These are phyloP conservation scores for Micrasema longulum DNA, from an alignment of 1,140 invertebrate species.

Conservation along the genomic window DNA sequence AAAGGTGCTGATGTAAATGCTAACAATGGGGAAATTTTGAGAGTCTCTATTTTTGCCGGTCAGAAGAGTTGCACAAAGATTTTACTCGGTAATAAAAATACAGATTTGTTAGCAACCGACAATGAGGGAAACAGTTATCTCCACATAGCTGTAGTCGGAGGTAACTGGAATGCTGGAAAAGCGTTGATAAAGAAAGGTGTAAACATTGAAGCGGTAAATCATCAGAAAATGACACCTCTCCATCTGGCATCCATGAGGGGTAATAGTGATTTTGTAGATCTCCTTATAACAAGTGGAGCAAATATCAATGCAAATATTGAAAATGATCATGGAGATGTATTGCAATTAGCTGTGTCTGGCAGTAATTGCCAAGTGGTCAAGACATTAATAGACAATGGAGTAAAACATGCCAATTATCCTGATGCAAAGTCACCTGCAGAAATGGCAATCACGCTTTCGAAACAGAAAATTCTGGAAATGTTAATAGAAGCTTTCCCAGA, in stretches of 20 bases:
- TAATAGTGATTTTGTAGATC: too few relatives aligned
- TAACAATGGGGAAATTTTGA: background rate
- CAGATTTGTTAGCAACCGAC: background rate
- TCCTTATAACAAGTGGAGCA: too few relatives aligned
- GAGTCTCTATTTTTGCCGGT: background rate
- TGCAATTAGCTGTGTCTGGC: too few relatives aligned
- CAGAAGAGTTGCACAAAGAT: background rate
- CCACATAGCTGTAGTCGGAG: background rate
- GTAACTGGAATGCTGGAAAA: background rate
- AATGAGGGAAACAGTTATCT: background rate
- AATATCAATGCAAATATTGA: too few relatives aligned
- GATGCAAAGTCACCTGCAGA: too few relatives aligned
- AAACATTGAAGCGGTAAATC: background rate
- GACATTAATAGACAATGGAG: too few relatives aligned
- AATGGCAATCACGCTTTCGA: background rate
- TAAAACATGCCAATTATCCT: too few relatives aligned
- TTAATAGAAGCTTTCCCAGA: background rate
- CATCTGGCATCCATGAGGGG: too few relatives aligned
- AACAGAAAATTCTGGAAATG: background rate
- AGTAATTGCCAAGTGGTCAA: too few relatives aligned
- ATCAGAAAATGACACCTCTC: background rate
- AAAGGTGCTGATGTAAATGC: conserved; percentile 2
- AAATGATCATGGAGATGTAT: too few relatives aligned
- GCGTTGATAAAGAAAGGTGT: background rate
- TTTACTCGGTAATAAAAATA: background rate